Conservation (phyloP, 2,113 vertebrate species). For the Microtus montanus region DNA sequence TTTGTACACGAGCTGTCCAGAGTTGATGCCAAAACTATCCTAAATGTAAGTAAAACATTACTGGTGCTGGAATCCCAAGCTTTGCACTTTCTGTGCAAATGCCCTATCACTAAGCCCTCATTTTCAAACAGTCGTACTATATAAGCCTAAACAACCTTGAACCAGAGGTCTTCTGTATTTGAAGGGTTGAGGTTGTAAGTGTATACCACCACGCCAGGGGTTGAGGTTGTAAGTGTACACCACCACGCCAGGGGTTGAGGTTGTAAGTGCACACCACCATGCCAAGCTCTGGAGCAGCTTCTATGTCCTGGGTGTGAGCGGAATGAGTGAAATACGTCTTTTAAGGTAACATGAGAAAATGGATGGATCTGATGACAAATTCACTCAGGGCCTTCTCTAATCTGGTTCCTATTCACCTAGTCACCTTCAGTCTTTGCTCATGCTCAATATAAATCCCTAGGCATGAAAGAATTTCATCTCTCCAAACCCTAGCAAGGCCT, state of each 20-base stretch:
- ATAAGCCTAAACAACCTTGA: not conserved
- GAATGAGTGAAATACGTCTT: not conserved
- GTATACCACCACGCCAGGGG: too few relatives aligned
- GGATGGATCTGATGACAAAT: not conserved
- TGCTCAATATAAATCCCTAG: not conserved
- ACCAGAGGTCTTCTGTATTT: not conserved
- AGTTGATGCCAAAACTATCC: slow-evolving; percentile 82
- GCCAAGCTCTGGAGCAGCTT: not conserved
- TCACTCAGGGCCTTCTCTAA: not conserved
- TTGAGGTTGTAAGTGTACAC: too few relatives aligned
- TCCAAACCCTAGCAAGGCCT: not conserved
- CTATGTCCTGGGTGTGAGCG: not conserved
- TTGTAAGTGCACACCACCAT: too few relatives aligned
- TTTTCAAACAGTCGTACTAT: not conserved
- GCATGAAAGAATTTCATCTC: not conserved
- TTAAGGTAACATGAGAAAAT: not conserved
- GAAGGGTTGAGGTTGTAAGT: too few relatives aligned
- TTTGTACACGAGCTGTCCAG: slow-evolving; percentile 86
- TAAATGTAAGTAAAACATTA: slow-evolving; percentile 80
- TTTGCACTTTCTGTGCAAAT: not conserved
- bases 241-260: too few relatives aligned
- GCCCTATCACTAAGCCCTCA: not conserved
- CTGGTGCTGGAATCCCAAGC: not conserved
- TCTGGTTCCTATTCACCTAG: not conserved
- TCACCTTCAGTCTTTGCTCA: not conserved